phyloP scores from a whole-genome alignment of 2,113 vertebrate genomes.

The Cyanocitta stelleri region DNA sequence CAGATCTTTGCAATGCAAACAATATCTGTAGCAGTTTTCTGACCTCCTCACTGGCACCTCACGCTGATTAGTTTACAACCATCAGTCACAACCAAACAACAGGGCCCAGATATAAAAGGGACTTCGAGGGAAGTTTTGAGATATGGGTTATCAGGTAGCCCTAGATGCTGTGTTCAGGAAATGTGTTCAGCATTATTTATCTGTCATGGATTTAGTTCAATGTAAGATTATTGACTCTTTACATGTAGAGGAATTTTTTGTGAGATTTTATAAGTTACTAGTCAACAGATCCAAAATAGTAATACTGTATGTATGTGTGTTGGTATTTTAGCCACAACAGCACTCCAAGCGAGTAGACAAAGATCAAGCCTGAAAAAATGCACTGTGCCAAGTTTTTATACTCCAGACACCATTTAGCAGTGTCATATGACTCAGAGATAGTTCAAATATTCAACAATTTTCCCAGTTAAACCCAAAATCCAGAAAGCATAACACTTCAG shows the following conservation, averaged over 20 bases:
- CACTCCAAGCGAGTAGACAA: neutral
- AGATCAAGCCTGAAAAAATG: neutral
- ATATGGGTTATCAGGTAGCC: neutral
- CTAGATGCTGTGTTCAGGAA: neutral
- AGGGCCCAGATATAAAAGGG: neutral
- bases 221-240: neutral
- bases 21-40: neutral
- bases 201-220: neutral
- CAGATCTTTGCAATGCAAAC: neutral
- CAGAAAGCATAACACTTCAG: neutral
- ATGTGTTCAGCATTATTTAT: neutral
- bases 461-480: neutral
- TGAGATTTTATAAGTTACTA: neutral
- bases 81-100: neutral
- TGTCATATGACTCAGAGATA: neutral
- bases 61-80: neutral
- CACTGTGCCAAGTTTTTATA: neutral
- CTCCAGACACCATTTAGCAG: neutral
- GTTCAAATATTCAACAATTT: neutral
- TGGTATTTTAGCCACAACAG: neutral
- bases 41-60: neutral
- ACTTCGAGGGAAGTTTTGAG: neutral
- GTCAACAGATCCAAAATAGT: neutral
- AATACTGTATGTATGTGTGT: neutral
- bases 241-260: neutral